Conservation (phyloP, 2,113 vertebrate species). For the Arenaria interpres region DNA sequence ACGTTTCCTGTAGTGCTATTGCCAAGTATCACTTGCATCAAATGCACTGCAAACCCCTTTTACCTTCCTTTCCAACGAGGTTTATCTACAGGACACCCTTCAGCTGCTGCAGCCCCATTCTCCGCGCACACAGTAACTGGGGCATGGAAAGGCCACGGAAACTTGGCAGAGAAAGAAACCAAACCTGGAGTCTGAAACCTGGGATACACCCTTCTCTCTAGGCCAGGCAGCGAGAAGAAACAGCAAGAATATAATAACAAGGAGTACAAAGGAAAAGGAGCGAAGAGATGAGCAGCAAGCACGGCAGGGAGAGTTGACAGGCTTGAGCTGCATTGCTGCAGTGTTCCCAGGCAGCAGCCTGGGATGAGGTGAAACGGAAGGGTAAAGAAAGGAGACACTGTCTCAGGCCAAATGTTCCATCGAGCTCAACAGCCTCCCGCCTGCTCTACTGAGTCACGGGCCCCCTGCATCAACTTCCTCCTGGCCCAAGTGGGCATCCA, state of each 20-base stretch:
- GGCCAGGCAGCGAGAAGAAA: not conserved
- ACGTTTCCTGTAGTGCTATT: not conserved
- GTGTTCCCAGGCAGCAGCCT: not conserved
- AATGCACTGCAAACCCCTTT: not conserved
- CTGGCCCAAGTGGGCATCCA: not conserved
- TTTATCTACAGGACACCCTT: not conserved
- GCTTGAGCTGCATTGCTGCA: not conserved
- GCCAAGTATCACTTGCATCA: not conserved
- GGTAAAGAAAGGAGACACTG: not conserved
- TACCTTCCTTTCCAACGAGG: not conserved
- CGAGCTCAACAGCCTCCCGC: not conserved
- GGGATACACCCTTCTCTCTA: not conserved
- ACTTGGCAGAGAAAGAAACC: rapidly evolving
- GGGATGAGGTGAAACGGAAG: not conserved
- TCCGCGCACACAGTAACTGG: not conserved
- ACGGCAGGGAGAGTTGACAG: not conserved
- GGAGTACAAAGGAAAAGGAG: not conserved
- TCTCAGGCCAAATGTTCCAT: not conserved
- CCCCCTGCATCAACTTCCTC: rapidly evolving
- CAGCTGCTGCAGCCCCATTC: rapidly evolving
- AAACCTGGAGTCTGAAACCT: not conserved
- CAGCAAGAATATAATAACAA: not conserved
- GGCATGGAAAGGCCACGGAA: not conserved
- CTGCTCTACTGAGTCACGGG: not conserved
- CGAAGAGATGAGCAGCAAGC: not conserved